phyloP scores from a whole-genome alignment of 2,888 invertebrate species.

The Chironomus riparius region DNA sequence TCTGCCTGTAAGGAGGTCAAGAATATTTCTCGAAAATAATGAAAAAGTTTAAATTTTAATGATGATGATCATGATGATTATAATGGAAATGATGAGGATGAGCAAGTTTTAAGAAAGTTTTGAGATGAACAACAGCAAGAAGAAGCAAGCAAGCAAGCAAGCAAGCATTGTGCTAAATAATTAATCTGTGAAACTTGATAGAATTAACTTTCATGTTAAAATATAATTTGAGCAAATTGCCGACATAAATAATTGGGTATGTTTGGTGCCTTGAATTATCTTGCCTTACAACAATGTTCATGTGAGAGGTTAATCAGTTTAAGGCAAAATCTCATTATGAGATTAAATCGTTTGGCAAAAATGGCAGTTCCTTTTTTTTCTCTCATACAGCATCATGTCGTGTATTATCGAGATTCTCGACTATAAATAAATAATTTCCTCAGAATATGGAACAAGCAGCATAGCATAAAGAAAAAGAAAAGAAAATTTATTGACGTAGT shows the following conservation, averaged over 20 bases:
- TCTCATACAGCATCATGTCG: not conserved
- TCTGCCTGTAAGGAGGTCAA: too few species aligned
- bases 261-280: too few species aligned
- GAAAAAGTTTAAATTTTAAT: too few species aligned
- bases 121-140: not conserved
- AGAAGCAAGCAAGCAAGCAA: not conserved
- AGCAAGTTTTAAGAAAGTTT: too few species aligned
- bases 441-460: not conserved
- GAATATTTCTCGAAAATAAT: too few species aligned
- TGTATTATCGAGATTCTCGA: not conserved
- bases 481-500: not conserved
- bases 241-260: not conserved
- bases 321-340: not conserved
- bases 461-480: not conserved
- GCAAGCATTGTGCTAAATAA: too few species aligned
- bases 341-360: constrained; percentile 1
- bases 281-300: not conserved
- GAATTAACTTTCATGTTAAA: not conserved
- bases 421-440: not conserved
- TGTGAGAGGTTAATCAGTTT: not conserved
- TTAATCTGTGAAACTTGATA: too few species aligned
- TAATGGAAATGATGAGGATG: too few species aligned
- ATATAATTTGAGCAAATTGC: not conserved
- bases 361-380: not conserved
- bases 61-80: too few species aligned